phyloP scores from a whole-genome alignment of 2,888 invertebrate species.

The Phyllotreta striolata region DNA sequence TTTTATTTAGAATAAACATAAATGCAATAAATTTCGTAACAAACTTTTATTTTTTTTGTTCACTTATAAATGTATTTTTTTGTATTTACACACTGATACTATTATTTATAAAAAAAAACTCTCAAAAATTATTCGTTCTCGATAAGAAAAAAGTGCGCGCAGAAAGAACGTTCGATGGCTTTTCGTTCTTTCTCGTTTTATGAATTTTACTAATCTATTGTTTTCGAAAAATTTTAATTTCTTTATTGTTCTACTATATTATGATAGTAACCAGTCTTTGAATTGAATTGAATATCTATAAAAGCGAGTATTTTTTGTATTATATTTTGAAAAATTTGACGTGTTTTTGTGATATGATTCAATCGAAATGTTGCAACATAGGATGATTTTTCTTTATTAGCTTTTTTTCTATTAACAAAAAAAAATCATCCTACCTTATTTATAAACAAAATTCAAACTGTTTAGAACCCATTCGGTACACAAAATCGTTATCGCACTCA shows the following conservation, averaged over 20 bases:
- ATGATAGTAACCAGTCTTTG: constrained; percentile 27
- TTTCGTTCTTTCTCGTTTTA: constrained; percentile 13
- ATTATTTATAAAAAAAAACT: constrained; percentile 43
- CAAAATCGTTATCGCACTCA: no score
- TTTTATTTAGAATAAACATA: constrained; percentile 3
- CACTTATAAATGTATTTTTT: constrained; percentile 44
- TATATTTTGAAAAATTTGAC: background rate
- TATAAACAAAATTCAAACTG: no score
- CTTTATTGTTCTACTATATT: constrained; percentile 31
- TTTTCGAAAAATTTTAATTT: constrained; percentile 34
- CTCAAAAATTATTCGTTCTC: constrained; percentile 36
- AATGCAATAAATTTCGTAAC: constrained; percentile 39
- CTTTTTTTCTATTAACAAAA: no score
- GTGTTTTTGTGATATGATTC: constrained; percentile 16
- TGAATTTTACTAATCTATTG: constrained; percentile 34
- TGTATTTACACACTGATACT: constrained; percentile 44
- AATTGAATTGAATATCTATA: constrained; percentile 25
- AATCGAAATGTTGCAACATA: constrained; percentile 8
- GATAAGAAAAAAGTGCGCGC: constrained; percentile 39
- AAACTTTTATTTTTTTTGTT: constrained; percentile 48
- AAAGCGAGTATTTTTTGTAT: constrained; percentile 27
- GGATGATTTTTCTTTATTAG: constrained; percentile 1
- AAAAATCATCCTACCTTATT: no score
- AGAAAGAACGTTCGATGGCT: constrained; percentile 22
- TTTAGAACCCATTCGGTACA: no score